Conservation (phyloP, 2,113 vertebrate genomes). For the Platysteira castanea region DNA sequence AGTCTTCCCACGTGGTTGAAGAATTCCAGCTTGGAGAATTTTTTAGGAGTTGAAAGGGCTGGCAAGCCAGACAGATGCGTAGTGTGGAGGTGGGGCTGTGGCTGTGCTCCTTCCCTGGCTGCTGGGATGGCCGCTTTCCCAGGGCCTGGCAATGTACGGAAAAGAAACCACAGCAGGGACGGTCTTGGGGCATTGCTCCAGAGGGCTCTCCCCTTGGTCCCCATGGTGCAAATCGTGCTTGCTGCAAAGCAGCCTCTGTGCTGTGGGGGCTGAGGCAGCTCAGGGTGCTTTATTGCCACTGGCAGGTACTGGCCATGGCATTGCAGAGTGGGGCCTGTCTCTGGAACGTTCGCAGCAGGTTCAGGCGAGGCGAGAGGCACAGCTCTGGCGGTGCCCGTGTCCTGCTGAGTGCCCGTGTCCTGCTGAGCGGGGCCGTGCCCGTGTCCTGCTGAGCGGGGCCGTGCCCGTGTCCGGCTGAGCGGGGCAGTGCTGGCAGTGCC, state of each 20-base stretch:
- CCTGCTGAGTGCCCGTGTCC: too few species aligned
- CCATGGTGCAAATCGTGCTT: accelerated
- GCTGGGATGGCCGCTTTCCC: not conserved
- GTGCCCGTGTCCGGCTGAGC: too few species aligned
- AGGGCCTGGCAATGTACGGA: not conserved
- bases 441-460: too few species aligned
- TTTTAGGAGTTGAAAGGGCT: not conserved
- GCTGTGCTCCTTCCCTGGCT: not conserved
- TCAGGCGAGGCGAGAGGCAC: accelerated
- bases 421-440: too few species aligned
- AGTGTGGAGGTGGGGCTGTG: not conserved
- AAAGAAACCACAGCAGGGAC: not conserved
- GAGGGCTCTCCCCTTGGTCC: not conserved
- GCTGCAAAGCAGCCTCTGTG: not conserved
- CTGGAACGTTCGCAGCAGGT: accelerated
- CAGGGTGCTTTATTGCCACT: not conserved
- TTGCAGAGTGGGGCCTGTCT: not conserved
- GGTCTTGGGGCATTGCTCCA: not conserved
- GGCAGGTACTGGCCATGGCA: accelerated
- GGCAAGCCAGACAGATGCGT: not conserved
- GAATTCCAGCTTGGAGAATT: not conserved
- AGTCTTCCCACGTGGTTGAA: not conserved
- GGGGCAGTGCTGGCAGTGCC: too few species aligned
- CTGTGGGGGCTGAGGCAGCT: not conserved
- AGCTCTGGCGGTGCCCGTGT: not conserved